Conservation (phyloP, 2,888 invertebrate genomes). For the Myopa testacea region DNA sequence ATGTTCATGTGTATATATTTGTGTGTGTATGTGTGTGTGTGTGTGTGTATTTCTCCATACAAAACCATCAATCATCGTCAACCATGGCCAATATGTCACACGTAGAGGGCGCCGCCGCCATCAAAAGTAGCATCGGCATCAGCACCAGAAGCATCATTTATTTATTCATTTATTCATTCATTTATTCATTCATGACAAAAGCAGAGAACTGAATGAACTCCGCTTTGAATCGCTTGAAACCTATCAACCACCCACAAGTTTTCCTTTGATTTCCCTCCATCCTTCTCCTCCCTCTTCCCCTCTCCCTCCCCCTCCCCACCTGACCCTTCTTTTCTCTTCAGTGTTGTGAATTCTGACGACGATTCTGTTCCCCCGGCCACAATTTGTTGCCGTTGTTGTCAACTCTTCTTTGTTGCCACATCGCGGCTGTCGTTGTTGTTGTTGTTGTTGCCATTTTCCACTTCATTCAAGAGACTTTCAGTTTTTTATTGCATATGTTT, state of each 20-base stretch:
- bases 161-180: conserved; percentile 1
- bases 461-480: conserved; percentile 10
- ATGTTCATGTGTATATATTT: background rate
- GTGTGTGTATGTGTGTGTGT: background rate
- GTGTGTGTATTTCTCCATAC: background rate
- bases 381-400: background rate
- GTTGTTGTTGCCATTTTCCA: conserved; percentile 17
- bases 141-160: conserved; percentile 10
- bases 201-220: conserved; percentile 10
- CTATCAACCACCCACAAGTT: too few species aligned
- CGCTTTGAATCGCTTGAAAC: background rate
- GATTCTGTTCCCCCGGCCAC: too few species aligned
- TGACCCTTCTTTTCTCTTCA: background rate
- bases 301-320: too few species aligned
- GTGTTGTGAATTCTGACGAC: background rate
- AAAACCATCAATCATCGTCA: conserved; percentile 30
- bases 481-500: conserved; percentile 27
- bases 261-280: background rate
- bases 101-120: conserved; percentile 1
- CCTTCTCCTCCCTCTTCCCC: background rate
- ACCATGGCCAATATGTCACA: conserved; percentile 33
- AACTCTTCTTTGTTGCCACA: background rate
- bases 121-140: background rate
- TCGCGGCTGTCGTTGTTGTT: background rate
- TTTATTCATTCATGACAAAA: conserved; percentile 27